Conservation (phyloP, 2,888 invertebrate species). For the Ptychoptera contaminata region DNA sequence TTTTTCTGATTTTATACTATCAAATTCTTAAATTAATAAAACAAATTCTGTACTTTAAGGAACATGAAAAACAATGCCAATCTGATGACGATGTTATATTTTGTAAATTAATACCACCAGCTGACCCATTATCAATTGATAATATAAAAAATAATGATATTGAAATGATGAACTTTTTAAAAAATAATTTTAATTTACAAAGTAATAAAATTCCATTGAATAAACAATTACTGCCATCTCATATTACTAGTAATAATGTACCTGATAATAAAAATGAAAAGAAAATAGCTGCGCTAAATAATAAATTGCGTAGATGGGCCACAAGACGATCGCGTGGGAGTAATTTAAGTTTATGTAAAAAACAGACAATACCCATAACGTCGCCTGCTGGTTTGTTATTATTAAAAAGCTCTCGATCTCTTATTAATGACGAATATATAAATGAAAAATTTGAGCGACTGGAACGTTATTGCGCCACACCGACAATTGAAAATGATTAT, state of each 20-base stretch:
- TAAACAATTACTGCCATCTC: conserved; percentile 4
- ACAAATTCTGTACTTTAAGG: conserved; percentile 18
- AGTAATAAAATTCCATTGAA: conserved; percentile 10
- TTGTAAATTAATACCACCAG: conserved; percentile 29
- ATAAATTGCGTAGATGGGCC: conserved; percentile 21
- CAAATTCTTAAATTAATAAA: too few species aligned
- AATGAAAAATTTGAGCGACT: conserved; percentile 36
- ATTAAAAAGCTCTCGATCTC: conserved; percentile 32
- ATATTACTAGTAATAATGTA: conserved; percentile 2
- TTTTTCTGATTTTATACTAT: background rate
- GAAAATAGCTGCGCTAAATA: conserved; percentile 10
- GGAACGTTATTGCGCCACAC: conserved; percentile 34
- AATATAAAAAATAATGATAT: background rate
- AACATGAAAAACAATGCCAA: conserved; percentile 34
- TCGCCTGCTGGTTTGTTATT: conserved; percentile 36
- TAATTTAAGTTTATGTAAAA: conserved; percentile 31
- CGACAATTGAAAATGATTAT: conserved; percentile 18
- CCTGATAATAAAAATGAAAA: conserved; percentile 2
- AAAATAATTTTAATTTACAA: conserved; percentile 31
- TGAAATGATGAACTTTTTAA: conserved; percentile 25
- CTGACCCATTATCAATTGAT: conserved; percentile 7
- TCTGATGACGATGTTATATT: conserved; percentile 27
- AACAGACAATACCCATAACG: conserved; percentile 35
- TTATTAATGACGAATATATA: conserved; percentile 30
- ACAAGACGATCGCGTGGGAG: conserved; percentile 30